Conservation (phyloP, 2,113 vertebrate species). For the Romanogobio albipinnatus region DNA sequence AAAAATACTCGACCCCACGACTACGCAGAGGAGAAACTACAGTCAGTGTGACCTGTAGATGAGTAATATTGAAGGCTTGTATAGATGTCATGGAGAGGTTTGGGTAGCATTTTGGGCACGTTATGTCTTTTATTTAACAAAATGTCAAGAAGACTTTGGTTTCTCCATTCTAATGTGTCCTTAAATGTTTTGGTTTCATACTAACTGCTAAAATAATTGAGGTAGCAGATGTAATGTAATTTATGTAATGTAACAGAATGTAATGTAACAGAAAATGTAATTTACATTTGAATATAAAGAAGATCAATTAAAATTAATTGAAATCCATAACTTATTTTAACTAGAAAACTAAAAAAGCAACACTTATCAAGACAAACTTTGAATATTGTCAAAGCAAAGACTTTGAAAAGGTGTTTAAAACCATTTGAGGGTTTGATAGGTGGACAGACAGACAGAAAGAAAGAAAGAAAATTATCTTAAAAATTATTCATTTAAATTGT, state of each 20-base stretch:
- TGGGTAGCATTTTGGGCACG: not conserved
- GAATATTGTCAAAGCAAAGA: not conserved
- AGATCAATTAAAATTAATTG: not conserved
- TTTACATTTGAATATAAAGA: not conserved
- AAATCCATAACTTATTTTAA: not conserved
- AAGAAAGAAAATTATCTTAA: too few species aligned
- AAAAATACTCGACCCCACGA: conserved; percentile 21
- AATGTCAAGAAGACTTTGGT: not conserved
- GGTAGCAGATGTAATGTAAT: too few species aligned
- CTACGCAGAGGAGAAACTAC: conserved; percentile 17
- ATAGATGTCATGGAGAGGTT: not conserved
- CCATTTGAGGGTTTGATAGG: not conserved
- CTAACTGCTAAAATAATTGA: not conserved
- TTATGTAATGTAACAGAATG: too few species aligned
- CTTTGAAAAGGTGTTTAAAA: not conserved
- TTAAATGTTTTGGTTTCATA: not conserved
- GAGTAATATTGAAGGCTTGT: not conserved
- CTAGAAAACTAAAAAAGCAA: not conserved
- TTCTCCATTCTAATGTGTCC: not conserved
- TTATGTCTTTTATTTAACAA: not conserved
- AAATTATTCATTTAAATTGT: too few species aligned
- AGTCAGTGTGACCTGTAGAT: conserved; percentile 4
- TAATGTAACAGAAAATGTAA: too few species aligned
- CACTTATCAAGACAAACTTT: not conserved
- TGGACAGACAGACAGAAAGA: too few species aligned